Evolutionary conservation across 2,797 vertebrate genomes (phyloP).

Genomic region (Urosaurus nigricauda): DNA sequence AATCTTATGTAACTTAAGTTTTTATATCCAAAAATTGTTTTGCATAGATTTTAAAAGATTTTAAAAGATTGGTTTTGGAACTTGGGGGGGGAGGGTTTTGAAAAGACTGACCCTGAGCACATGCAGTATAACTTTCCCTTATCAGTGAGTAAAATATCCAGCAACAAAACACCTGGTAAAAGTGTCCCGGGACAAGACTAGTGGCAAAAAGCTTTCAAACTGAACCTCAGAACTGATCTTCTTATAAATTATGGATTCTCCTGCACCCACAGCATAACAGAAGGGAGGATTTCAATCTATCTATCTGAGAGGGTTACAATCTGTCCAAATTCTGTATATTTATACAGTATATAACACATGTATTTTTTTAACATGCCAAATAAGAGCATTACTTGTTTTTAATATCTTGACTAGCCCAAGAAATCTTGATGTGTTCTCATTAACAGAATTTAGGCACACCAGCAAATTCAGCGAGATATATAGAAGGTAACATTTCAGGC

Average conservation of each 20-base stretch:
- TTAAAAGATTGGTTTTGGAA: no score
- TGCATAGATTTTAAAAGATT: no score
- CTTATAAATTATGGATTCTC: not conserved
- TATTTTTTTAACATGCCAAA: not conserved
- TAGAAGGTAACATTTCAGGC: constrained; percentile 57
- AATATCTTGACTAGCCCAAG: not conserved
- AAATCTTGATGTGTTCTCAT: constrained; percentile 5
- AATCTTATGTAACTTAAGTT: no score
- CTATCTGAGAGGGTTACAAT: not conserved
- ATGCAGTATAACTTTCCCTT: not conserved
- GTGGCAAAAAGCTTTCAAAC: not conserved
- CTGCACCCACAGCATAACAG: not conserved
- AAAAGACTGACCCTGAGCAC: not conserved
- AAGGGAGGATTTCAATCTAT: no score
- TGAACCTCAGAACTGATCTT: not conserved
- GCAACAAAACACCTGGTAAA: not conserved
- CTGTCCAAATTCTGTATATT: not conserved
- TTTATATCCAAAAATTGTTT: not conserved
- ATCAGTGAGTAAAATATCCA: not conserved
- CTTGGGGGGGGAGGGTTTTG: not conserved
- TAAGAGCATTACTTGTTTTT: not conserved
- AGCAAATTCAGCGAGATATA: constrained; percentile 46
- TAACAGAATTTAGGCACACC: constrained; percentile 36
- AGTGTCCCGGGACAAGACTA: no score
- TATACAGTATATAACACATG: not conserved